These are phyloP conservation scores for Hydriomena furcata DNA, from an alignment of 2,888 invertebrate species.

Conservation along the genomic window DNA sequence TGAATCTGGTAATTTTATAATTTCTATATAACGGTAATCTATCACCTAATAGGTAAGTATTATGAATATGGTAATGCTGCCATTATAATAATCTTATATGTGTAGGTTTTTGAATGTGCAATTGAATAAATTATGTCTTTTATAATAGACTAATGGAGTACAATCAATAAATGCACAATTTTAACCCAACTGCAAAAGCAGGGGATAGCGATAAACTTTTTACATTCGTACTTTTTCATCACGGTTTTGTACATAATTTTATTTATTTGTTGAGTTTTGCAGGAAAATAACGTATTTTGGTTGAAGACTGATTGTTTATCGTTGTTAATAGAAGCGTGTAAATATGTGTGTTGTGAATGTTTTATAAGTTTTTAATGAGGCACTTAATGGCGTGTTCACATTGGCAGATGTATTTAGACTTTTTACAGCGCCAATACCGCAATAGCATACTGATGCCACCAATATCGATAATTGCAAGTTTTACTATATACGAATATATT, in stretches of 20 bases:
- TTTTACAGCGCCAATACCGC: too few species aligned
- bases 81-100: neutral
- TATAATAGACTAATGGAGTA: constrained; percentile 44
- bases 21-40: too few species aligned
- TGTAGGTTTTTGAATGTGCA: neutral
- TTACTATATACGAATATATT: too few species aligned
- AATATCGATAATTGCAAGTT: too few species aligned
- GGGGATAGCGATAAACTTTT: neutral
- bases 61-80: constrained; percentile 6
- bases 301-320: constrained; percentile 80
- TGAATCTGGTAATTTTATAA: too few species aligned
- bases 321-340: constrained; percentile 31
- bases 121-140: neutral
- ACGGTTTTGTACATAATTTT: constrained; percentile 48
- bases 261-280: constrained; percentile 61
- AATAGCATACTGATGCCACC: too few species aligned
- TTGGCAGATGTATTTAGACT: neutral
- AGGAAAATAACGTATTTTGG: constrained; percentile 63
- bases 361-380: constrained; percentile 1
- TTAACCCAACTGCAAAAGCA: constrained; percentile 14
- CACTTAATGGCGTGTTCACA: neutral
- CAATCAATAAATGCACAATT: constrained; percentile 56
- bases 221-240: constrained; percentile 13
- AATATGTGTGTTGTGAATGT: constrained; percentile 24
- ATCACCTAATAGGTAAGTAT: neutral